Conservation (phyloP, 2,797 vertebrate species). For the Sebastes matsubarae region DNA sequence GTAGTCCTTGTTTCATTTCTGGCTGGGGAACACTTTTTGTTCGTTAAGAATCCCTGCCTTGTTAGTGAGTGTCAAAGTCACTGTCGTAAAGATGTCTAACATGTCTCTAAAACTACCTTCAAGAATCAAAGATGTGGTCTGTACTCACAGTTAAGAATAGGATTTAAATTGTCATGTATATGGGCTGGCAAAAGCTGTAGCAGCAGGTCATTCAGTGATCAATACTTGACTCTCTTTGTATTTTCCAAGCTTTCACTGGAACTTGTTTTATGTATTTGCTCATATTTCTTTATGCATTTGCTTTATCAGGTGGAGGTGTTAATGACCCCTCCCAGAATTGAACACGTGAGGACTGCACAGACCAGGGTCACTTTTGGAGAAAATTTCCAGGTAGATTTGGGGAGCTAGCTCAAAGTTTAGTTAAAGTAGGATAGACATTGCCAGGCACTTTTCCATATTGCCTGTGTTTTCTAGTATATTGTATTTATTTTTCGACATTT, state of each 20-base stretch:
- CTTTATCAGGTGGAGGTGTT: constrained; percentile 79
- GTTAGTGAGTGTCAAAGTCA: background rate
- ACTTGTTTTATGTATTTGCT: background rate
- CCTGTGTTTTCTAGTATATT: background rate
- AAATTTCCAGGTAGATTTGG: constrained; percentile 76
- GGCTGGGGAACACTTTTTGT: background rate
- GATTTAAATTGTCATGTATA: background rate
- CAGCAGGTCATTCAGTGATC: background rate
- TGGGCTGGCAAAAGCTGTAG: background rate
- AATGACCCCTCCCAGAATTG: constrained; percentile 84
- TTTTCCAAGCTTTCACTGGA: background rate
- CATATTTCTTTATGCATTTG: constrained; percentile 1
- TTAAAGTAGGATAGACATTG: background rate
- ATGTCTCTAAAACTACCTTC: background rate
- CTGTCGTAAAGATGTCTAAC: background rate
- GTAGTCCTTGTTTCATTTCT: background rate
- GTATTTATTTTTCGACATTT: background rate
- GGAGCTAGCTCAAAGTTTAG: background rate
- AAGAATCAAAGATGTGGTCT: background rate
- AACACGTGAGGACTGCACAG: constrained; percentile 76
- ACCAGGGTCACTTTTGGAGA: constrained; percentile 80
- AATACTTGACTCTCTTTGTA: background rate
- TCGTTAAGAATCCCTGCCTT: background rate
- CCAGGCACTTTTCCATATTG: background rate
- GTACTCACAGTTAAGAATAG: background rate